Conservation (phyloP, 1,140 invertebrate genomes). For the Aphaenogaster ashmeadi region DNA sequence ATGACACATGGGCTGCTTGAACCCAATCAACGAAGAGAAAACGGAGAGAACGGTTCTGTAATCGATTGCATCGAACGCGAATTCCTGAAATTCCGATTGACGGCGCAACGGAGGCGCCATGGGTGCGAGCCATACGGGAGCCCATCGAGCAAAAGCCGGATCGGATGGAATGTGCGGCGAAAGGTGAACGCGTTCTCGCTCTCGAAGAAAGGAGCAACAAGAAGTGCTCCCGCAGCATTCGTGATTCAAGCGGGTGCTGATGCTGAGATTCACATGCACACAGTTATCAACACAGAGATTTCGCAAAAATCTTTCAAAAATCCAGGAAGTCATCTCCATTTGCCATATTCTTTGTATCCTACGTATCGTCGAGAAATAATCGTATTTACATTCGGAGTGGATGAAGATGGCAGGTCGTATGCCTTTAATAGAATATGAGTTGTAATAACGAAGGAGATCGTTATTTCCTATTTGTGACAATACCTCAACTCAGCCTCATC, state of each 20-base stretch:
- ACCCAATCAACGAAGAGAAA: conserved; percentile 62
- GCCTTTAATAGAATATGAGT: background rate
- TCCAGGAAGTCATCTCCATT: background rate
- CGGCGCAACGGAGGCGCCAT: conserved; percentile 63
- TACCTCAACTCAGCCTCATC: conserved; percentile 75
- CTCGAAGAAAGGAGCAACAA: conserved; percentile 65
- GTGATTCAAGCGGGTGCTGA: conserved; percentile 42
- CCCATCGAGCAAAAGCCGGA: conserved; percentile 58
- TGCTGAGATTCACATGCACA: background rate
- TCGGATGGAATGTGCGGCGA: conserved; percentile 74
- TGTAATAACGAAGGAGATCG: background rate
- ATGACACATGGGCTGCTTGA: background rate
- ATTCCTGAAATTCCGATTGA: conserved; percentile 73
- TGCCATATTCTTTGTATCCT: background rate
- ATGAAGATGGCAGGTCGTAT: background rate
- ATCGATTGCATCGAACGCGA: conserved; percentile 72
- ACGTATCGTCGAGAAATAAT: background rate
- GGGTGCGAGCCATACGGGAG: conserved; percentile 40
- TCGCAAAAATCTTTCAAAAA: background rate
- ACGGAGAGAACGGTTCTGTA: conserved; percentile 68
- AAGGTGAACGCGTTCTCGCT: conserved; percentile 79
- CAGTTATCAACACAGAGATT: conserved; percentile 9
- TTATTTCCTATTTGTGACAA: background rate
- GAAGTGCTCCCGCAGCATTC: conserved; percentile 38
- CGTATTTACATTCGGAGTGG: background rate